Conservation (phyloP, 1,140 invertebrate genomes). For the Papilio xuthus region DNA sequence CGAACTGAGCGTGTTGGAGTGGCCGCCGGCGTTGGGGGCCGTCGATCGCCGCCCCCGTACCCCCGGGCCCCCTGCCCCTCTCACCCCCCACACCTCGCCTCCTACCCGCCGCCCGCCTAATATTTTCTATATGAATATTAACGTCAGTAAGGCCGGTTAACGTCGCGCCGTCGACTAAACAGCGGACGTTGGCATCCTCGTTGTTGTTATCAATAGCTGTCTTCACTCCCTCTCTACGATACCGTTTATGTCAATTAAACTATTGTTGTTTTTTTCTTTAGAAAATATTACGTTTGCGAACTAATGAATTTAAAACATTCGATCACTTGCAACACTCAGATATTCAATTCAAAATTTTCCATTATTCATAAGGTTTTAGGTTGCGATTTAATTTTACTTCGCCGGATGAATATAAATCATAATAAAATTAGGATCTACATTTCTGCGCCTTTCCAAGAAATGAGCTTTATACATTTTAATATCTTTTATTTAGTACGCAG, state of each 20-base stretch:
- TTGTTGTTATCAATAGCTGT: conserved; percentile 41
- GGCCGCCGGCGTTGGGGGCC: conserved; percentile 66
- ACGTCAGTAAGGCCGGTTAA: conserved; percentile 57
- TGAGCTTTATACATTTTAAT: too few species aligned
- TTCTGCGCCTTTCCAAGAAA: too few species aligned
- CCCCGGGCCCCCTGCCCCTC: conserved; percentile 38
- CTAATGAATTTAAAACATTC: conserved; percentile 15
- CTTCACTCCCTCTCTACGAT: neutral
- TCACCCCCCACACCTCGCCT: conserved; percentile 40
- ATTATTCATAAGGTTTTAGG: too few species aligned
- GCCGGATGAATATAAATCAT: too few species aligned
- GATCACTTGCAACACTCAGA: neutral
- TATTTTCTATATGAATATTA: conserved; percentile 77
- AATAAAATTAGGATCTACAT: too few species aligned
- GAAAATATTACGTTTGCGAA: too few species aligned
- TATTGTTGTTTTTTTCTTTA: neutral
- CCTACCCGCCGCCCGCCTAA: conserved; percentile 54
- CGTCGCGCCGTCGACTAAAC: conserved; percentile 48
- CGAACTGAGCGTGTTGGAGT: conserved; percentile 76
- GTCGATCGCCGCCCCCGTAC: conserved; percentile 48
- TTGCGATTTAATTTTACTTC: too few species aligned
- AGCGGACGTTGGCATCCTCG: conserved; percentile 44
- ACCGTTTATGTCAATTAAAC: neutral
- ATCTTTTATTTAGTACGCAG: too few species aligned
- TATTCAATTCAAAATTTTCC: too few species aligned